Base-by-base conservation (phyloP, 1,140 invertebrate genomes). In the Forficula auricularia region DNA sequence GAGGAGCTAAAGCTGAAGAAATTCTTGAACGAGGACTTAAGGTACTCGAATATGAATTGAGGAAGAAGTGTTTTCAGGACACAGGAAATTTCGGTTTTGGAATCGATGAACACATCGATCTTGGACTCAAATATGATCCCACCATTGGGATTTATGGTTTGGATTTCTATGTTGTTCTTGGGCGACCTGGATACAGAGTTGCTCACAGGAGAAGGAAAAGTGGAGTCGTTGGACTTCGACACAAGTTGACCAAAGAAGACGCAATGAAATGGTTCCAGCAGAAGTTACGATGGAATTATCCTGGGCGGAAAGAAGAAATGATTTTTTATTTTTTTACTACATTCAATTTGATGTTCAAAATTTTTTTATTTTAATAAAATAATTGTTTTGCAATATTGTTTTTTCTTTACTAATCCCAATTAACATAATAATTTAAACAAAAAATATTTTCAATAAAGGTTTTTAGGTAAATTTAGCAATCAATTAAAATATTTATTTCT, bases 201-300 rank as follows among this genome's bases (percentile, higher is more conserved):
- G 83, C 85, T 15, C 86, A 97, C 61, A 79, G 92, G 58, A 77
- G 90, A 60, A 75, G 81, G 50, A 89, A 87, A 64, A 86, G 79
- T 51, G 88, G 88, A 27, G 80, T 78, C 58, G 83, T 98, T 66
- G 96, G 96, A 38, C 78, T 80, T 58, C 76, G 75, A 44, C 95
- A 99, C 60, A 78, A 83, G 52, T 68, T 98, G 43, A 85, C 77
- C 31, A 97, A 96, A 64, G 95, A 98, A 66, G 95, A 99, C 65
- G 85, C 92, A 42, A 98, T 98, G 83, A 98, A 98, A 67, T 99
- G 95, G 94, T 99, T 99, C 77, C 95, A 99, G 70, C 88, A 96
- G 70, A 98, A 98, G 68, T 73, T 88, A 88, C 58, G 84, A 88
- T 65, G 84, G 84, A 67, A 84, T 88, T 61, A 87, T 88, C 63